Evolutionary conservation across 2,888 invertebrate species (phyloP).

Genomic region (Troides aeacus): DNA sequence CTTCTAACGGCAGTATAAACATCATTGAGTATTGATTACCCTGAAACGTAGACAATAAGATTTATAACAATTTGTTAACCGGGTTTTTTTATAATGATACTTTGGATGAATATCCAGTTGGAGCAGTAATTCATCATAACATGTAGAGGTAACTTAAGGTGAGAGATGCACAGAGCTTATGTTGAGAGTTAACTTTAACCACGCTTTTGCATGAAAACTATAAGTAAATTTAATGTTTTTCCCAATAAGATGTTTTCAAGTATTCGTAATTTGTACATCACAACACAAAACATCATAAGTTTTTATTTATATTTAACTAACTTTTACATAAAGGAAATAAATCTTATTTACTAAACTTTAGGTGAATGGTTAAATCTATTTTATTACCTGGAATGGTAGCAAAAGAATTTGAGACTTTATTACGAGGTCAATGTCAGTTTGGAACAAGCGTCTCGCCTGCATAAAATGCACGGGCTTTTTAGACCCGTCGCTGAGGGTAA

Average conservation of each 20-base stretch:
- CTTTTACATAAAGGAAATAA: neutral
- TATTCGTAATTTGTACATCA: no score
- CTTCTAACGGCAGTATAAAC: constrained; percentile 63
- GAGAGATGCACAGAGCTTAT: no score
- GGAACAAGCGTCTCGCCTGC: constrained; percentile 78
- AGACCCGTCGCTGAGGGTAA: constrained; percentile 69
- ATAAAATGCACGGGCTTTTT: constrained; percentile 80
- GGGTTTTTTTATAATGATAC: no score
- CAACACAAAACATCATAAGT: no score
- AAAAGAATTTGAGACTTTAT: constrained; percentile 81
- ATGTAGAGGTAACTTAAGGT: no score
- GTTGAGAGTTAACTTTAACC: no score
- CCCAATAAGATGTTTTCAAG: no score
- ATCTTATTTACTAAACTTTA: neutral
- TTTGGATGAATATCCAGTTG: no score
- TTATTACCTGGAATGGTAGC: constrained; percentile 82
- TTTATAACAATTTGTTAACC: neutral
- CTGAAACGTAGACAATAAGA: constrained; percentile 51
- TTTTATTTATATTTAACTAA: no score
- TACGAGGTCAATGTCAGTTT: constrained; percentile 70
- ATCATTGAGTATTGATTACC: constrained; percentile 69
- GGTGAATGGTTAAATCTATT: neutral
- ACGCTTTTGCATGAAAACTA: no score
- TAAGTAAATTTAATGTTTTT: no score
- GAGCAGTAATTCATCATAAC: no score